Evolutionary conservation across 2,888 invertebrate genomes (phyloP), one percentile per base, ranked within the genome.

Genomic region (Macaria liturata): DNA sequence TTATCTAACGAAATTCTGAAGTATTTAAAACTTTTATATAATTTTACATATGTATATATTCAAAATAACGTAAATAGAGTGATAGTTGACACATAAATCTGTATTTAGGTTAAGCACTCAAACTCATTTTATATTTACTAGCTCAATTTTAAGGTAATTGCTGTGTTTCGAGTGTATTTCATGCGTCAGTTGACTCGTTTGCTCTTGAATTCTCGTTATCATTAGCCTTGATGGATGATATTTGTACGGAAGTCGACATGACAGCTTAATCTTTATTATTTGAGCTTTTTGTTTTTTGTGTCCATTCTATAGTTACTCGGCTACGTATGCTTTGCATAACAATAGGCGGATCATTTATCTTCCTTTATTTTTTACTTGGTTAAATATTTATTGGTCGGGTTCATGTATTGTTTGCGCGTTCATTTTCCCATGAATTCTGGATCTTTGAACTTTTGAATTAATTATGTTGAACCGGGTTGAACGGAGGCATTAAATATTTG

Each of bases 211-310:
- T 6, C 34, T 37, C 34, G 7, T 37, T 42, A 39, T 49, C 57
- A 59, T 58, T 54, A 57, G 50, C 57, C 49, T 59, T 56, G 53
- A 54, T 54, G 40, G 30, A 54, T 59, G 52, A 46, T 54, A 46
- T 46, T 53, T 49, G 47, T 52, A 51, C 59, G 54, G 51, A 59
- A 59, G 59, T 59, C 48, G 48, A 39, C 37, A 30, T 48, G 54
- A 54, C 58, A 50, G 40, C 32, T 48, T 51, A 39, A 54, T 59
- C 39, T 54, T 44, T 54, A 47, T 43, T 54, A 39, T 50, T 44
- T 37, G 34, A 48, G 32, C 45, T 46, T 54, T 48, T 42, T 32
- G 53, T 53, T 53, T 54, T 50, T 54, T n/a, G 32, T 49, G 8
- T 42, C 9, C n/a, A 32, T 50, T 43, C 49, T 46, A 43, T 46